Conservation (phyloP, 2,113 vertebrate genomes). For the Sturnira hondurensis region DNA sequence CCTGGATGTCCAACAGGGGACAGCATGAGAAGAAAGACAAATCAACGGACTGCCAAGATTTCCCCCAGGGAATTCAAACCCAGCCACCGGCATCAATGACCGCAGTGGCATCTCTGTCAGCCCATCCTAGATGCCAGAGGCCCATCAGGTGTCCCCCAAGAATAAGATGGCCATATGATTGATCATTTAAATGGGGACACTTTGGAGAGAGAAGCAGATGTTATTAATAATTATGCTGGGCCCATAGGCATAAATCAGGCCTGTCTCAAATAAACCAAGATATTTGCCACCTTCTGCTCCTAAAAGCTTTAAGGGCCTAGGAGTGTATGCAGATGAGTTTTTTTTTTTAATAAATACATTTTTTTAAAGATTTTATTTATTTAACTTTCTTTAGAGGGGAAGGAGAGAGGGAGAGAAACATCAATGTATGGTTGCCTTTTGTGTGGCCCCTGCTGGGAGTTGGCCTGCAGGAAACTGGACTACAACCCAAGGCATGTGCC, state of each 20-base stretch:
- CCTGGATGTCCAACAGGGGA: background rate
- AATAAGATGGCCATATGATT: background rate
- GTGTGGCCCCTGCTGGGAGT: too few relatives aligned
- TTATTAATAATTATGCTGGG: background rate
- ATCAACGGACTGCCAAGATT: background rate
- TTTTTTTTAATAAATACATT: too few relatives aligned
- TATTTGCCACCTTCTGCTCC: background rate
- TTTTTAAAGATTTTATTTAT: too few relatives aligned
- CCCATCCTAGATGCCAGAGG: background rate
- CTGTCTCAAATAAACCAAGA: background rate
- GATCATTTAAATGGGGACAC: background rate
- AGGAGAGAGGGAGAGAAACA: too few relatives aligned
- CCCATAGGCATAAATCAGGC: background rate
- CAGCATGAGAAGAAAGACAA: background rate
- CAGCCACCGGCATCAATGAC: background rate
- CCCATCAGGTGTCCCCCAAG: background rate
- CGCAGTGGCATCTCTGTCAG: background rate
- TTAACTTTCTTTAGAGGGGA: too few relatives aligned
- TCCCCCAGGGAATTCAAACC: background rate
- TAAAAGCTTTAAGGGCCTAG: background rate
- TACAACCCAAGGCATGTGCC: too few relatives aligned
- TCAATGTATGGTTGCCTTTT: too few relatives aligned
- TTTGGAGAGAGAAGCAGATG: background rate
- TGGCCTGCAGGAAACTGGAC: too few relatives aligned
- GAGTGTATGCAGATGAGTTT: background rate